Conservation (phyloP, 2,888 invertebrate species). For the Blera fallax region DNA sequence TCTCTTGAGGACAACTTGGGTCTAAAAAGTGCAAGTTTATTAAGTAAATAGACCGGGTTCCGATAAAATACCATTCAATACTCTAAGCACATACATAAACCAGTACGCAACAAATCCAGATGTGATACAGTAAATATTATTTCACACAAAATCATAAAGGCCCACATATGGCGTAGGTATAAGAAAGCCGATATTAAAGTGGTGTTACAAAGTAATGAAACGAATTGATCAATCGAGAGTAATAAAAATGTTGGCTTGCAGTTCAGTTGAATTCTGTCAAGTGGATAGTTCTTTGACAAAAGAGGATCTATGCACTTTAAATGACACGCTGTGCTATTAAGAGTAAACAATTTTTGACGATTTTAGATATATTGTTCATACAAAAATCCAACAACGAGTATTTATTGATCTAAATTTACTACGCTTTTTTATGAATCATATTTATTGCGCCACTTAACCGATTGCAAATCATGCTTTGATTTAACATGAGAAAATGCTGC, state of each 20-base stretch:
- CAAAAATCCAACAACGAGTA: too few relatives aligned
- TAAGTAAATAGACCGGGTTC: slow-evolving; percentile 32
- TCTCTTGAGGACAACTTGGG: slow-evolving; percentile 13
- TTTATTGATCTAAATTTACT: too few relatives aligned
- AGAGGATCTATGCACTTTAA: too few relatives aligned
- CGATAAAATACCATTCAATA: slow-evolving; percentile 18
- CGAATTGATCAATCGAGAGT: neutral
- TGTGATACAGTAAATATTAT: neutral
- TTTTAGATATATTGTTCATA: too few relatives aligned
- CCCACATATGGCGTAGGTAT: neutral
- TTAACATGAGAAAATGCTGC: too few relatives aligned
- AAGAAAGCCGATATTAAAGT: neutral
- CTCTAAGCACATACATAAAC: neutral
- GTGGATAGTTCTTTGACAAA: neutral
- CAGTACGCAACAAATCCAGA: neutral
- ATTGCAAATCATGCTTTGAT: too few relatives aligned
- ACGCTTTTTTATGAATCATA: too few relatives aligned
- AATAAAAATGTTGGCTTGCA: neutral
- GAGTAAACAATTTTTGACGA: too few relatives aligned
- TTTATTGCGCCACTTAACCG: too few relatives aligned
- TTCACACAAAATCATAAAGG: neutral
- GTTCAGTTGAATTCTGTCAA: neutral
- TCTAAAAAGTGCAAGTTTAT: slow-evolving; percentile 35
- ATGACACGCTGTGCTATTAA: neutral
- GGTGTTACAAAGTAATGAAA: neutral